These are phyloP conservation scores for Otolemur garnettii DNA, from an alignment of 2,113 vertebrate species.

Conservation along the genomic window DNA sequence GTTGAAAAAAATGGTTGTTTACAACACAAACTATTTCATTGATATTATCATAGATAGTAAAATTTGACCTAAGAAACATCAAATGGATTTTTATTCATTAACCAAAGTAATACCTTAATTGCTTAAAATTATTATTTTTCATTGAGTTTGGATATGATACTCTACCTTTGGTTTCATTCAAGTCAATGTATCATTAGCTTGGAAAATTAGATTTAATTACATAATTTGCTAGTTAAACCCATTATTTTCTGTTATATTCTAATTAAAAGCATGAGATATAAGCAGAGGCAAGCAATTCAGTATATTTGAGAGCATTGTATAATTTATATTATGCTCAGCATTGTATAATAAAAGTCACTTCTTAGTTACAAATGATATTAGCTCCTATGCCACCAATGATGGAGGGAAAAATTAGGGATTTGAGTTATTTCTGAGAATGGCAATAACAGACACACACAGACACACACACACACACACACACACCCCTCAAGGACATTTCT, in stretches of 20 bases:
- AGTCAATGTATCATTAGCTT: constrained; percentile 34
- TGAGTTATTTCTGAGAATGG: constrained; percentile 77
- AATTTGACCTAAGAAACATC: constrained; percentile 17
- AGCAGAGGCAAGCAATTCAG: constrained; percentile 46
- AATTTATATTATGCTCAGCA: background rate
- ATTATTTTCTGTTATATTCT: constrained; percentile 53
- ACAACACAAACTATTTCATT: constrained; percentile 30
- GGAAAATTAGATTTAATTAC: constrained; percentile 58
- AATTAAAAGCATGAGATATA: constrained; percentile 36
- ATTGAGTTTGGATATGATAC: background rate
- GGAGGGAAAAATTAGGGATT: constrained; percentile 72
- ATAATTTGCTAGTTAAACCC: background rate
- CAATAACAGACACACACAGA: constrained; percentile 74
- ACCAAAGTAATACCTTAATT: constrained; percentile 29
- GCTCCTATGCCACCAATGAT: constrained; percentile 66
- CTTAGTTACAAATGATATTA: constrained; percentile 75
- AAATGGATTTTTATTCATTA: constrained; percentile 28
- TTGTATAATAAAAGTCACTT: constrained; percentile 66
- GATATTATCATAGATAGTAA: constrained; percentile 3
- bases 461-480: constrained; percentile 66
- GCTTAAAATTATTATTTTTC: constrained; percentile 60
- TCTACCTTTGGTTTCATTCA: constrained; percentile 48
- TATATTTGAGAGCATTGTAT: constrained; percentile 51
- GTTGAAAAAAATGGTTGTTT: constrained; percentile 16
- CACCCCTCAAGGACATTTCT: constrained; percentile 83